These are phyloP conservation scores for Actinemys pallida DNA, from an alignment of 2,113 vertebrate genomes.

Conservation along the genomic window DNA sequence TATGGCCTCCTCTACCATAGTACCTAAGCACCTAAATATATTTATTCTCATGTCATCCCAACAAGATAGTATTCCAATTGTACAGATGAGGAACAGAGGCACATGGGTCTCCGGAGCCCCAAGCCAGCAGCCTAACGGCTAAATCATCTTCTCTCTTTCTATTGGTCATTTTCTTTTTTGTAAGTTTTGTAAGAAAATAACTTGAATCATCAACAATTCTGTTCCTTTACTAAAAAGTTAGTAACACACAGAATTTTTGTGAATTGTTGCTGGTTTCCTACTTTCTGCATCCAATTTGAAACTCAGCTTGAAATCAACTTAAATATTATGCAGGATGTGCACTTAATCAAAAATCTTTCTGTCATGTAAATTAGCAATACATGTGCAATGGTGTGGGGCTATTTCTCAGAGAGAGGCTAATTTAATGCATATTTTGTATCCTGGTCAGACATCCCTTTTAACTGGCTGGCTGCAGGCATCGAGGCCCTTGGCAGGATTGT, in stretches of 20 bases:
- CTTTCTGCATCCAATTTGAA: neutral
- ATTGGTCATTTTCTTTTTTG: neutral
- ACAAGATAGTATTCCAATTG: neutral
- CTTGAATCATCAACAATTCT: neutral
- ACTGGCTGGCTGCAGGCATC: accelerated
- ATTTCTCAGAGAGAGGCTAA: neutral
- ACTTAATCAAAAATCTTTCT: neutral
- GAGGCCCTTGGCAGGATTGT: neutral
- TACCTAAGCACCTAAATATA: too few species aligned
- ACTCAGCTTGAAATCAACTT: neutral
- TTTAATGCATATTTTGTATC: accelerated
- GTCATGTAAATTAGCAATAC: neutral
- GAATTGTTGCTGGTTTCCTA: neutral
- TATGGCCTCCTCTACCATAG: neutral
- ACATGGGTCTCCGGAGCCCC: neutral
- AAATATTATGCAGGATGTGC: accelerated
- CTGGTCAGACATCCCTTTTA: accelerated
- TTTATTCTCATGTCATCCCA: neutral
- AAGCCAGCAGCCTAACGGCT: neutral
- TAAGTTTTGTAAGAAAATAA: neutral
- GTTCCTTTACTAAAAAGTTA: neutral
- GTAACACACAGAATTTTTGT: neutral
- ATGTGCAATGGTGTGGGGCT: neutral
- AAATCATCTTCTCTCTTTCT: neutral
- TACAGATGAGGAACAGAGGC: neutral